Evolutionary conservation across 2,113 vertebrate genomes (phyloP).

Genomic region (Echinops telfairi): DNA sequence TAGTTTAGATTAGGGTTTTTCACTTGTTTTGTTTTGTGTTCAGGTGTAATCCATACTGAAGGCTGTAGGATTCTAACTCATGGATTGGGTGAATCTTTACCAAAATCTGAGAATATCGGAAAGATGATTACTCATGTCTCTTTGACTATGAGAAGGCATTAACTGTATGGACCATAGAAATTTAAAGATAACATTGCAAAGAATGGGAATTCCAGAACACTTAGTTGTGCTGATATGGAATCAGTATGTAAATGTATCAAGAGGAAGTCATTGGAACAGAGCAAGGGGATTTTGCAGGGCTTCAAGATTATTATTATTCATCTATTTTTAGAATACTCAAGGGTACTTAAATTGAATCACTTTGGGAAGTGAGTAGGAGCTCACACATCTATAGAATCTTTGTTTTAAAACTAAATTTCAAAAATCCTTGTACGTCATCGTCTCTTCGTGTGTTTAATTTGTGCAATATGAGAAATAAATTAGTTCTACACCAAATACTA

Average conservation of each 20-base stretch:
- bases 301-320: neutral
- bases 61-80: neutral
- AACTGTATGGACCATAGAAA: neutral
- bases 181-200: neutral
- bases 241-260: neutral
- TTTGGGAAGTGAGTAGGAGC: neutral
- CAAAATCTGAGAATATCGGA: neutral
- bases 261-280: neutral
- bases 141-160: neutral
- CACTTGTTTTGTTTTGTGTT: neutral
- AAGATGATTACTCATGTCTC: neutral
- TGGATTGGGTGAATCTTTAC: too few relatives aligned
- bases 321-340: neutral
- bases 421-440: neutral
- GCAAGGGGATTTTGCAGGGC: neutral
- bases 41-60: neutral
- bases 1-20: neutral
- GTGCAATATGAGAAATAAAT: conserved; percentile 17
- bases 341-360: neutral
- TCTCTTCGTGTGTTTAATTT: neutral
- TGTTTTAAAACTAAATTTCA: neutral
- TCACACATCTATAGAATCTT: neutral
- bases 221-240: neutral
- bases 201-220: neutral
- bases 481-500: neutral